These are phyloP conservation scores for Ditylenchus weischeri DNA, from an alignment of 2,888 invertebrate species.

Conservation along the genomic window DNA sequence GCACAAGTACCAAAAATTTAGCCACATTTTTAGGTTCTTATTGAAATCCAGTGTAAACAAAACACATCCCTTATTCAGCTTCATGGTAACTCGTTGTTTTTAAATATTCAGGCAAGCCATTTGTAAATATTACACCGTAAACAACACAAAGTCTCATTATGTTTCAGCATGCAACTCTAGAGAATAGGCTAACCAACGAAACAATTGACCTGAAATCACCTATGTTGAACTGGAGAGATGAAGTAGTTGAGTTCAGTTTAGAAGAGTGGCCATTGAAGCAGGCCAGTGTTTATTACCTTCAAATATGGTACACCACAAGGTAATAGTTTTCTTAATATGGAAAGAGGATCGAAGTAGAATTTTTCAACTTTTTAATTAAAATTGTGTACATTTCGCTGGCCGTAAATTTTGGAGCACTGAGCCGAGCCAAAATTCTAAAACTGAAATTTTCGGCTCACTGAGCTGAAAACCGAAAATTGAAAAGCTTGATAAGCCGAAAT, in stretches of 20 bases:
- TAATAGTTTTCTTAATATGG: no score
- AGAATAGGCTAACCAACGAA: conserved; percentile 2
- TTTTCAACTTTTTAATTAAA: no score
- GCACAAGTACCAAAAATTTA: no score
- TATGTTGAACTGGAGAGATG: conserved; percentile 1
- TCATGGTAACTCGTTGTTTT: not conserved
- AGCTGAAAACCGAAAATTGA: no score
- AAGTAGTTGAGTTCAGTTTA: conserved; percentile 4
- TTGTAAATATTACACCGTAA: not conserved
- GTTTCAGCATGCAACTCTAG: conserved; percentile 6
- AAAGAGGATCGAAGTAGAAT: no score
- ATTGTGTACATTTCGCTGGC: no score
- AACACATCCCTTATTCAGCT: conserved; percentile 4
- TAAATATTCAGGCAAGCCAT: not conserved
- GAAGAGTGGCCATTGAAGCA: conserved; percentile 10
- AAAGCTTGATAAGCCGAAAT: no score
- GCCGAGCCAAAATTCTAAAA: no score
- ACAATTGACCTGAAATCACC: not conserved
- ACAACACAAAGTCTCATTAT: not conserved
- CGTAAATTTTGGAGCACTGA: no score
- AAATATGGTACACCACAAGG: not conserved
- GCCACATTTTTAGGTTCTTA: not conserved
- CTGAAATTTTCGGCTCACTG: no score
- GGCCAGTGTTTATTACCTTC: conserved; percentile 12
- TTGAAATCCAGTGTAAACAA: conserved; percentile 5